Percentiles rank a stretch among this genome's conserved stretches.
These are phyloP conservation scores for Acronicta aceris DNA, from an alignment of 2,888 invertebrate genomes.

Conservation along the genomic window DNA sequence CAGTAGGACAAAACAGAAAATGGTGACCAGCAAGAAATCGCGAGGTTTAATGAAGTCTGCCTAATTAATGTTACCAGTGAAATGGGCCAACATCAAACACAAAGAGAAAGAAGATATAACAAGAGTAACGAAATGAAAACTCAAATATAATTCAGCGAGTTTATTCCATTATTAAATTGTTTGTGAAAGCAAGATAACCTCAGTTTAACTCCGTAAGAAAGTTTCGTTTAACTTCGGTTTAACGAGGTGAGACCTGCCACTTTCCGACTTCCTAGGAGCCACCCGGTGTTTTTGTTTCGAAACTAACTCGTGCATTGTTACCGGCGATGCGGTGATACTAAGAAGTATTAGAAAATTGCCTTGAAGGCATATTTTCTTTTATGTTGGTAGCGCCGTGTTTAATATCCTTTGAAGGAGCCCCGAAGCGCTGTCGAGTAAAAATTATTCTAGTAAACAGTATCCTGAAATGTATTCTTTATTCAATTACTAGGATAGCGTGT, in stretches of 20 bases:
- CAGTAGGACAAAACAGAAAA: constrained; percentile 50
- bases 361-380: constrained; percentile 20
- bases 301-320: constrained; percentile 55
- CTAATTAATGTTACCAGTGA: constrained; percentile 58
- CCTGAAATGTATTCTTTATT: constrained; percentile 28
- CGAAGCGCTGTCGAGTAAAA: constrained; percentile 9
- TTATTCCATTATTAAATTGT: constrained; percentile 86
- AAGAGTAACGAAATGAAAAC: constrained; percentile 70
- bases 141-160: constrained; percentile 78
- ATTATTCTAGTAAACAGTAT: constrained; percentile 22
- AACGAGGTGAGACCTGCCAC: constrained; percentile 66
- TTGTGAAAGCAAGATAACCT: constrained; percentile 84
- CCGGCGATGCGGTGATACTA: constrained; percentile 17
- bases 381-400: neutral
- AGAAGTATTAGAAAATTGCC: constrained; percentile 34
- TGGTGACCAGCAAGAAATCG: constrained; percentile 49
- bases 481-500: constrained; percentile 15
- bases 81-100: constrained; percentile 54
- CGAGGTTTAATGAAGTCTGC: constrained; percentile 57
- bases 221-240: constrained; percentile 66
- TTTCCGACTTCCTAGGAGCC: constrained; percentile 51
- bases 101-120: constrained; percentile 58
- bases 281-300: constrained; percentile 58
- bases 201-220: constrained; percentile 64
- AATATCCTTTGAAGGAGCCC: constrained; percentile 5